These are phyloP conservation scores for Strix aluco DNA, from an alignment of 2,113 vertebrate genomes.

Conservation along the genomic window DNA sequence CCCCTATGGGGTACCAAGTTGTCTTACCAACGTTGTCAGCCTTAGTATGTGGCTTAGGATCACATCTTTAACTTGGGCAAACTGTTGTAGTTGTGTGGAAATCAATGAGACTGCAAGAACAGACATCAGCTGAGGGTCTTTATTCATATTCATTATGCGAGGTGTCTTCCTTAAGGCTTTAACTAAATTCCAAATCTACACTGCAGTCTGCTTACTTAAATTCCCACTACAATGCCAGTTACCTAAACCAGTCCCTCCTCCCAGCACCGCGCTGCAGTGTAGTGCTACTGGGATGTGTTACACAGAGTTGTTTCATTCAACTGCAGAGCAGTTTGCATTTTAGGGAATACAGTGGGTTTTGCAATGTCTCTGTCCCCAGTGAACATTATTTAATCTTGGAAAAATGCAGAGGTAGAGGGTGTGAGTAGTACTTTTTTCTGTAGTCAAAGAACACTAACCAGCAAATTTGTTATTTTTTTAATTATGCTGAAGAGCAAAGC, in stretches of 20 bases:
- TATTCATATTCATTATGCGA: background rate
- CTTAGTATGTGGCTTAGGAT: background rate
- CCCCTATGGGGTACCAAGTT: rapidly evolving
- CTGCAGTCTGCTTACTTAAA: background rate
- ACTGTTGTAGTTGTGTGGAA: background rate
- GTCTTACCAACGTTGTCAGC: background rate
- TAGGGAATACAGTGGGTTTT: background rate
- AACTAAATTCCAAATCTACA: background rate
- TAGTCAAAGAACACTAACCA: background rate
- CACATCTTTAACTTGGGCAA: background rate
- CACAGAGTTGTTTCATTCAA: rapidly evolving
- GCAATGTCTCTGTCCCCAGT: background rate
- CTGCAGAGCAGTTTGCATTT: background rate
- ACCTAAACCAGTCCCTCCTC: background rate
- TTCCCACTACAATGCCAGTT: background rate
- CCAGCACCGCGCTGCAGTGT: background rate
- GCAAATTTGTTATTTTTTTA: background rate
- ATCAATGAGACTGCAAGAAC: background rate
- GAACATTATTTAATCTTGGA: background rate
- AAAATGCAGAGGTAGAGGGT: background rate
- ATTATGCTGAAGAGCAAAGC: background rate
- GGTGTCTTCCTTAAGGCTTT: background rate
- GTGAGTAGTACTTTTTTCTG: background rate
- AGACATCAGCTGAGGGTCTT: background rate
- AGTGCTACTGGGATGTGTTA: background rate